These are phyloP conservation scores for Sminthurides aquaticus DNA, from an alignment of 2,888 invertebrate genomes.

Conservation along the genomic window DNA sequence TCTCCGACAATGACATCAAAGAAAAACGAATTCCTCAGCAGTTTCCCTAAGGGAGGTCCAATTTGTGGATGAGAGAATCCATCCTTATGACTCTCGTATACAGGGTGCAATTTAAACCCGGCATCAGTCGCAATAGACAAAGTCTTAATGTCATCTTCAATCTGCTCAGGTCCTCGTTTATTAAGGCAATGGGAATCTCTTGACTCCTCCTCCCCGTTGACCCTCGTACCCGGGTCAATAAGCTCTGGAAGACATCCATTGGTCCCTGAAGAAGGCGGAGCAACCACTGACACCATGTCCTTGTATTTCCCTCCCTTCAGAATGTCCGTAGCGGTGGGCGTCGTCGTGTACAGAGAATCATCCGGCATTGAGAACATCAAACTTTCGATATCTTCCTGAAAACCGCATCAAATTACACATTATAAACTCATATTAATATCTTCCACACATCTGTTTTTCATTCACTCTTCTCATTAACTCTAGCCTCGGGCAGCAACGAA, in stretches of 20 bases:
- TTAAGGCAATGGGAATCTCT: neutral
- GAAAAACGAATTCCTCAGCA: conserved; percentile 10
- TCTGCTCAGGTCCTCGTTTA: neutral
- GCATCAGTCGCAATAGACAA: conserved; percentile 11
- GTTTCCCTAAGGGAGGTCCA: conserved; percentile 14
- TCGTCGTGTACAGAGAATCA: conserved; percentile 5
- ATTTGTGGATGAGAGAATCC: conserved; percentile 11
- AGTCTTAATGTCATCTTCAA: neutral
- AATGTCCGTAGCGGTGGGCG: neutral
- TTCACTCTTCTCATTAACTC: neutral
- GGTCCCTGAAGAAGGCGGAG: neutral
- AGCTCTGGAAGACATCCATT: conserved; percentile 3
- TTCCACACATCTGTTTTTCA: no score
- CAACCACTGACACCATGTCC: conserved; percentile 1
- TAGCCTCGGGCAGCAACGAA: neutral
- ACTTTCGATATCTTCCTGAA: conserved; percentile 15
- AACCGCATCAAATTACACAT: neutral
- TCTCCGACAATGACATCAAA: conserved; percentile 20
- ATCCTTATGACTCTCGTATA: neutral
- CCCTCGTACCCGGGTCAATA: neutral
- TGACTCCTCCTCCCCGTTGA: neutral
- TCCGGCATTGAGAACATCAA: conserved; percentile 13
- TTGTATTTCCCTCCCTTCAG: conserved; percentile 1
- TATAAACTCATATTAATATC: no score
- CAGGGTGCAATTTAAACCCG: conserved; percentile 11